Evolutionary conservation across 2,888 invertebrate genomes (phyloP), one percentile per base, ranked within the genome.

Genomic region (Pimpla rufipes): DNA sequence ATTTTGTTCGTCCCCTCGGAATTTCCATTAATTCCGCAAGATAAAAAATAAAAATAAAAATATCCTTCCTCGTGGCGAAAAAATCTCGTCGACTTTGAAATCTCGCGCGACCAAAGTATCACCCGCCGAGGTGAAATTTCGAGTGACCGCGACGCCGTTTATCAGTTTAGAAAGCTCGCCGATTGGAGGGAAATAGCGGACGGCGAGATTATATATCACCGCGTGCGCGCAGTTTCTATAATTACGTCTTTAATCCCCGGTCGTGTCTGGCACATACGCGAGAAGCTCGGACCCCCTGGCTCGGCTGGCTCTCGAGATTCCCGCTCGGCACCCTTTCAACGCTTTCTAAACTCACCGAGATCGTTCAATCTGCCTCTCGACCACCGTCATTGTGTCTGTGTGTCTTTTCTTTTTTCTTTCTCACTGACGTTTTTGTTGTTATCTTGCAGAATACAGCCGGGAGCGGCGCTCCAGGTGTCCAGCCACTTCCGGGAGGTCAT

Each of bases 401-500:
- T 64, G 57, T 23, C 66, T 68, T 42, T 42, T 35, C 42, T 64
- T n/a, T 45, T 47, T 29, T 76, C 11, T 45, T 80, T 66, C 29
- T 29, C 29, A 5, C n/a, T n/a, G n/a, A n/a, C n/a, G n/a, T 59
- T 73, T 79, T 64, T 79, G 23, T 71, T 84, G 68, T 85, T 81
- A 74, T 81, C 79, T 84, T 83, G 29, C 78, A 96, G 96, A 93
- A 95, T 96, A 84, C 96, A 94, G 94, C 95, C 94, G 89, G 95
- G 92, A 89, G 94, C 95, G 88, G 94, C 94, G 21, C 93, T 94
- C 8, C 94, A 94, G 42, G 96, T 96, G 85, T 95, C 96, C 11
- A 94, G 94, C 88, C 96, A 97, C 91, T 95, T 97, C 81, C 95
- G 96, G 66, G 96, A 96, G 93, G 96, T 97, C 71, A 96, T 96